These are phyloP conservation scores for Endomychus coccineus DNA, from an alignment of 2,888 invertebrate species.

Conservation along the genomic window DNA sequence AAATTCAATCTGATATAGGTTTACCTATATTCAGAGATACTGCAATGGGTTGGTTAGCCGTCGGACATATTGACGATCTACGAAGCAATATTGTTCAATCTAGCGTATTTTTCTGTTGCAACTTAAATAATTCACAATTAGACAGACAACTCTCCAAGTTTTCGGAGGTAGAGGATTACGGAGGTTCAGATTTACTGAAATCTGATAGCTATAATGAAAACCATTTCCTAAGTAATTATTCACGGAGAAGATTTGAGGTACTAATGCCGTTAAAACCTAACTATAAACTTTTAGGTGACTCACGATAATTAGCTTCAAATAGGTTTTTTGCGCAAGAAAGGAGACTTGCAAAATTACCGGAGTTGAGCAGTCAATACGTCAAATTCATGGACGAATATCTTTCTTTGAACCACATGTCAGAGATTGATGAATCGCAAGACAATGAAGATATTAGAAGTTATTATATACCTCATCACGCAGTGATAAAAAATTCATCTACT, in stretches of 20 bases:
- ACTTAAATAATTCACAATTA: background rate
- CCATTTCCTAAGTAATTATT: background rate
- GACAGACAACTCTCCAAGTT: constrained; percentile 1
- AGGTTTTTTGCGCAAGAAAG: background rate
- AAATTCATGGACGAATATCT: constrained; percentile 2
- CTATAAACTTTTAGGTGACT: background rate
- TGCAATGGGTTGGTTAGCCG: no score
- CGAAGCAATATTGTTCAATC: background rate
- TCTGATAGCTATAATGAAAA: constrained; percentile 1
- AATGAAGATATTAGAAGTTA: background rate
- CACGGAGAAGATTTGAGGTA: background rate
- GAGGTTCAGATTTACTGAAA: background rate
- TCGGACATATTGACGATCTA: no score
- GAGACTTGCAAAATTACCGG: background rate
- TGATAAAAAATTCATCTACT: background rate
- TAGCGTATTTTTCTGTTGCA: background rate
- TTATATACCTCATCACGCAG: constrained; percentile 1
- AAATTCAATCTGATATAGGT: no score
- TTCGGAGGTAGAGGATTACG: background rate
- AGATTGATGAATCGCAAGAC: background rate
- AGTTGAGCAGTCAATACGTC: background rate
- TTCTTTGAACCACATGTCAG: background rate
- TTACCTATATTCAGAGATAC: no score
- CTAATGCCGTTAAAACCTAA: background rate
- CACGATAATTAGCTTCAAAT: background rate